Conservation (phyloP, 2,797 vertebrate genomes). For the Zalophus californianus region DNA sequence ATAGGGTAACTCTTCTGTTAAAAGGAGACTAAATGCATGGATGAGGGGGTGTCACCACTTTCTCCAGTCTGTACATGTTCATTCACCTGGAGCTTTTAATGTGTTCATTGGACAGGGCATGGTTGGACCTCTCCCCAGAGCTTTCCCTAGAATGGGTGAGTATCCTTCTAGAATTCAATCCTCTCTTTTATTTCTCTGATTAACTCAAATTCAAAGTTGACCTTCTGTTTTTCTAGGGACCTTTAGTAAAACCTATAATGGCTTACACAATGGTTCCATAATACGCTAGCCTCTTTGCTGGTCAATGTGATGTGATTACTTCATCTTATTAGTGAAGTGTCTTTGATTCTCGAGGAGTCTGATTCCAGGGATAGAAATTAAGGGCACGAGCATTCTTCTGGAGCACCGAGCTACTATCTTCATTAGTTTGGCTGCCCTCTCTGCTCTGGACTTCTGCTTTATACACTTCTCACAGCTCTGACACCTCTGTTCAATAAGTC, state of each 20-base stretch:
- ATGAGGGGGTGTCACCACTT: background rate
- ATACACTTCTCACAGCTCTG: conserved; percentile 68
- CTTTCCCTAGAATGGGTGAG: background rate
- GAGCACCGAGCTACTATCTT: background rate
- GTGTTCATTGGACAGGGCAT: fast-evolving
- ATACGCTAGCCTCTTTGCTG: background rate
- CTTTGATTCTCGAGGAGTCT: background rate
- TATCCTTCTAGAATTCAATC: background rate
- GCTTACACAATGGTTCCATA: conserved; percentile 18
- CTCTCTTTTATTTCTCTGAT: background rate
- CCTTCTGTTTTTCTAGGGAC: background rate
- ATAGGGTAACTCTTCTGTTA: background rate
- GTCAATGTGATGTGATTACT: background rate
- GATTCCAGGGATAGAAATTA: background rate
- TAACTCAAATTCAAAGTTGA: conserved; percentile 26
- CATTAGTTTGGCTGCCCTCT: conserved; percentile 17
- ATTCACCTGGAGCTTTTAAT: background rate
- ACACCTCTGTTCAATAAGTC: conserved; percentile 73
- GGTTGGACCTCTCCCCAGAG: background rate
- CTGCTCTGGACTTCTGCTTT: conserved; percentile 60
- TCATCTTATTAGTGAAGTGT: conserved; percentile 15
- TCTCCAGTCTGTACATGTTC: background rate
- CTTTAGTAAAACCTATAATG: conserved; percentile 31
- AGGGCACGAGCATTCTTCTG: background rate
- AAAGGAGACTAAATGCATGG: background rate